Evolutionary conservation across 1,140 invertebrate genomes (phyloP), one percentile per base, ranked within the genome.

Genomic region (Leptinotarsa undecemlineata): DNA sequence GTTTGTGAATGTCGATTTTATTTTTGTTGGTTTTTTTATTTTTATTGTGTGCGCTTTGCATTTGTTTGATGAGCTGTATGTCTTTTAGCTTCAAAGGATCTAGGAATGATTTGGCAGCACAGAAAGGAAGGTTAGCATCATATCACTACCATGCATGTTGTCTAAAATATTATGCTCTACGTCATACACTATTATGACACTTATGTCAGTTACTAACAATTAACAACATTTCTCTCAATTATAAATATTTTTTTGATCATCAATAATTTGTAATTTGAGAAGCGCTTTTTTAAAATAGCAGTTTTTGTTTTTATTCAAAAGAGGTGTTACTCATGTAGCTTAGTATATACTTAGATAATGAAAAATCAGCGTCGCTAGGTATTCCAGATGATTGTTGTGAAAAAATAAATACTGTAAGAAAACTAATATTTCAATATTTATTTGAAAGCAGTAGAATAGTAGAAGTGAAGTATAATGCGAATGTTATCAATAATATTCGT

Each of bases 71-170:
- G 17, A n/a, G 51, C 17, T 57, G 15, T 57, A 15, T 19, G n/a
- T 81, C 82, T 79, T 84, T 72, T 70, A 89, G 88, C 84, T 89
- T 89, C 86, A 89, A 89, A 83, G 88, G 88, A 74, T 89, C 88
- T 13, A 83, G 87, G 51, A 72, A 72, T 72, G 87, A 88, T 82
- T 85, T 88, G 68, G 80, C 83, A 68, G 73, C 81, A 63, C 77
- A 77, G 60, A 80, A 83, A 80, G 84, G 85, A 83, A 86, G 85
- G 85, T 86, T 84, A 84, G 84, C 76, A 68, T 79, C 33, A 11
- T 42, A 42, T 42, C 57, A 67, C 79, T 79, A 48, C 61, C 48
- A 73, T 78, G 68, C n/a, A 70, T 57, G 15, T 57, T 51, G 20
- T 64, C 60, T 61, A 61, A 61, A 17, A 68, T 71, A 48, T 74